Evolutionary conservation across 1,140 invertebrate genomes (phyloP), one percentile per base, ranked within the genome.

Genomic region (Drusus annulatus): DNA sequence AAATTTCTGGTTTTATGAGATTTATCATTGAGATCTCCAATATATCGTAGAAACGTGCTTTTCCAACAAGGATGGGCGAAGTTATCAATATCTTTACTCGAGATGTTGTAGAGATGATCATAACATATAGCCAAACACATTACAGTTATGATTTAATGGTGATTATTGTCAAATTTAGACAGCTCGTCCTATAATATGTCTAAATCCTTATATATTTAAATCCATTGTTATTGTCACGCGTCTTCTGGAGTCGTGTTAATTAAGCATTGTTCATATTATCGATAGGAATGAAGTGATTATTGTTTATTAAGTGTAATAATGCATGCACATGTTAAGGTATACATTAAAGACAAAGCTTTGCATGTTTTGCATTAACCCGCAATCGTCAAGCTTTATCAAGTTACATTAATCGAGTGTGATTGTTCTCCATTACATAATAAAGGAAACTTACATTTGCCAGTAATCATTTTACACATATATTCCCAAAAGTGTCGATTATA

Each of bases 401-500:
- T 63, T 28, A 63, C 60, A 65, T 76, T 76, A 76, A 76, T 5
- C 56, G 45, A 15, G 8, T 62, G 45, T 78, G 76, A 78, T 78
- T 78, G 62, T 78, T 63, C 60, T 78, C 76, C 10, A 7, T 45
- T 45, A 45, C 10, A 45, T 45, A 13, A 36, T 45, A 13, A 13
- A 45, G 36, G 13, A 13, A 45, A 45, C 36, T 45, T 45, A 45
- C 36, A 45, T 45, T 13, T 45, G 36, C 68, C 76, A 78, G 50
- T 65, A 54, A 78, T 78, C 68, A 63, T 65, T 25, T 62, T 65
- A 78, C 50, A 54, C 50, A 25, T 58, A 56, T 52, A 68, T 65
- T 13, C 54, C 69, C 76, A 78, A 78, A 62, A 68, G 60, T 65
- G 21, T 78, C 52, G 54, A 74, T 74, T 56, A 74, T 45, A 69